These are phyloP conservation scores for Pedicia rivosa DNA, from an alignment of 2,888 invertebrate genomes.

Conservation along the genomic window DNA sequence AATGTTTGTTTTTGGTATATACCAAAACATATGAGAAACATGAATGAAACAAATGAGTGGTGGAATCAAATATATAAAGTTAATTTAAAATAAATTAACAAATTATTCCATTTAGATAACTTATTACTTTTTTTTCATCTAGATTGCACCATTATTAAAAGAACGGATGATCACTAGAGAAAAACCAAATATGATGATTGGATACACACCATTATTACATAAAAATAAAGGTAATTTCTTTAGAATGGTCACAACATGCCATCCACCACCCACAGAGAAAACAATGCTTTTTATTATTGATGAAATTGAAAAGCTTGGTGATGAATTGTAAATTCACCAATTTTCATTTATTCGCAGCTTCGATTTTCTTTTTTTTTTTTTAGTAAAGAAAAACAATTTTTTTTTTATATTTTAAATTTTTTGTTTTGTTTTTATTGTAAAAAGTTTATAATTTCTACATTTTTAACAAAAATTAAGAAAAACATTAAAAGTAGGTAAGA, in stretches of 20 bases:
- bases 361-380: no score
- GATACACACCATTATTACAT: slow-evolving; percentile 50
- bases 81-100: slow-evolving; percentile 6
- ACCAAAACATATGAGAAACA: slow-evolving; percentile 32
- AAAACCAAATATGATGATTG: slow-evolving; percentile 54
- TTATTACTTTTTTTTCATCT: slow-evolving; percentile 18
- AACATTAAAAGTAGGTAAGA: no score
- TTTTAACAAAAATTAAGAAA: no score
- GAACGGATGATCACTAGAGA: no score
- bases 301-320: slow-evolving; percentile 45
- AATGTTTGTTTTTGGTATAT: slow-evolving; percentile 89
- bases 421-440: no score
- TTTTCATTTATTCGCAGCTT: no score
- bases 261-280: slow-evolving; percentile 39
- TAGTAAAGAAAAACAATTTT: no score
- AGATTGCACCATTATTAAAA: slow-evolving; percentile 52
- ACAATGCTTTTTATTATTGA: slow-evolving; percentile 47
- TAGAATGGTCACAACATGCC: slow-evolving; percentile 56
- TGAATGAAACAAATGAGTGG: slow-evolving; percentile 33
- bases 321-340: no score
- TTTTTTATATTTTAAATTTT: no score
- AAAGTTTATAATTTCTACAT: no score
- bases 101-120: background rate
- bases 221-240: slow-evolving; percentile 56
- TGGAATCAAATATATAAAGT: slow-evolving; percentile 30